Evolutionary conservation across 2,113 vertebrate species (phyloP).

Genomic region (Brienomyrus longianalis): DNA sequence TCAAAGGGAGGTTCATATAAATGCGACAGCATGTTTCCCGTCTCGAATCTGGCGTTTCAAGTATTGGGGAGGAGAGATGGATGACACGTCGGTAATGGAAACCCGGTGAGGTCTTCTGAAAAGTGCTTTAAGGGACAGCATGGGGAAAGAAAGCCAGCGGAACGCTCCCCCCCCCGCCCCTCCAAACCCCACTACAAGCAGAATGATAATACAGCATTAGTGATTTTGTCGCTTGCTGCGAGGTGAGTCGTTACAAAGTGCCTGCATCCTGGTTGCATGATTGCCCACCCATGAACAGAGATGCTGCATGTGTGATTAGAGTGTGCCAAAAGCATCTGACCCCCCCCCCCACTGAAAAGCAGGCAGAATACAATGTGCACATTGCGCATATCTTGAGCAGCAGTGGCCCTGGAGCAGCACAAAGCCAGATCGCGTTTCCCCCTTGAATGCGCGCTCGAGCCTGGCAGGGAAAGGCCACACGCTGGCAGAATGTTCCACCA

Average conservation of each 20-base stretch:
- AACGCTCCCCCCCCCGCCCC: neutral
- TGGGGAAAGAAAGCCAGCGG: neutral
- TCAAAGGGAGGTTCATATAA: slow-evolving; percentile 4
- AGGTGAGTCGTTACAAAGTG: neutral
- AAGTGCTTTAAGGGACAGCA: slow-evolving; percentile 6
- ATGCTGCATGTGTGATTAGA: slow-evolving; percentile 18
- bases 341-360: neutral
- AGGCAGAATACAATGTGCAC: slow-evolving; percentile 1
- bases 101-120: slow-evolving; percentile 7
- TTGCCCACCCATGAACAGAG: slow-evolving; percentile 9
- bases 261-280: slow-evolving; percentile 19
- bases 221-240: neutral
- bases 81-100: slow-evolving; percentile 23
- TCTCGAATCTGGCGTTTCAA: neutral
- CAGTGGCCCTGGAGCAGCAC: neutral
- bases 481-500: slow-evolving; percentile 20
- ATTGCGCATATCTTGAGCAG: slow-evolving; percentile 11
- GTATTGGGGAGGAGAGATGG: neutral
- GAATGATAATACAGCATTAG: slow-evolving; percentile 2
- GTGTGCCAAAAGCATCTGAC: slow-evolving; percentile 23
- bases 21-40: neutral
- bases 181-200: neutral
- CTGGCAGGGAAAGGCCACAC: neutral
- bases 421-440: slow-evolving; percentile 6
- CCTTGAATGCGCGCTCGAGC: neutral